Conservation (phyloP, 2,113 vertebrate genomes). For the Anarrhichthys ocellatus region DNA sequence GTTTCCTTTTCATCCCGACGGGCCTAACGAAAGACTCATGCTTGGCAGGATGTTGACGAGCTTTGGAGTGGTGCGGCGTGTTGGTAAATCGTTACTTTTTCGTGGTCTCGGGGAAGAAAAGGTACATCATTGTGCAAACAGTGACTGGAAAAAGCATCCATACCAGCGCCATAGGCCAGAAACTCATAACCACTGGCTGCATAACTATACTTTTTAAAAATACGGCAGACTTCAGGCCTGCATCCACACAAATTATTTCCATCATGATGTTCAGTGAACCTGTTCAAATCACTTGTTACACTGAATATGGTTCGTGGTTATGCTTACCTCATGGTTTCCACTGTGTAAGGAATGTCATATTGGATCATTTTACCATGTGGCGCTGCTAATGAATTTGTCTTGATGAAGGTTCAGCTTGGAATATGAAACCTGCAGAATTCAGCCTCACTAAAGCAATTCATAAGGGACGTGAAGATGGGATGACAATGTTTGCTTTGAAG, state of each 20-base stretch:
- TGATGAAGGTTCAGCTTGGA: background rate
- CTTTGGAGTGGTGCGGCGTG: constrained; percentile 39
- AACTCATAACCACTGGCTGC: constrained; percentile 46
- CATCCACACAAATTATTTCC: constrained; percentile 36
- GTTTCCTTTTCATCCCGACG: constrained; percentile 52
- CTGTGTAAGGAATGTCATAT: constrained; percentile 11
- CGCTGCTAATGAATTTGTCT: background rate
- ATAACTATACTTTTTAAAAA: constrained; percentile 37
- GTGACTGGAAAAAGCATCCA: constrained; percentile 64
- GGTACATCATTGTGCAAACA: constrained; percentile 55
- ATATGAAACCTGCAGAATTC: background rate
- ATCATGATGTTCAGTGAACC: constrained; percentile 48
- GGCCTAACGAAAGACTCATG: constrained; percentile 46
- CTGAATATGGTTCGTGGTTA: constrained; percentile 1
- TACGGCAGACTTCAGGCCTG: constrained; percentile 19
- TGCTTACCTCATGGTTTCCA: constrained; percentile 26
- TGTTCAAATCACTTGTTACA: constrained; percentile 27
- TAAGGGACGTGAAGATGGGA: background rate
- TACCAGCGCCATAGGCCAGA: constrained; percentile 34
- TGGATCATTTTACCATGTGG: background rate
- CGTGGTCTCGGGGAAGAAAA: constrained; percentile 28
- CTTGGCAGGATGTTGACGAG: constrained; percentile 49
- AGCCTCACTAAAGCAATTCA: constrained; percentile 5
- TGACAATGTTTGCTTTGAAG: constrained; percentile 39
- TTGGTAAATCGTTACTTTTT: constrained; percentile 65